A percentile compares a stretch with the other conserved stretches of the same genome.
These are phyloP conservation scores for Monodelphis domestica DNA, from an alignment of 2,797 vertebrate genomes.

Conservation along the genomic window DNA sequence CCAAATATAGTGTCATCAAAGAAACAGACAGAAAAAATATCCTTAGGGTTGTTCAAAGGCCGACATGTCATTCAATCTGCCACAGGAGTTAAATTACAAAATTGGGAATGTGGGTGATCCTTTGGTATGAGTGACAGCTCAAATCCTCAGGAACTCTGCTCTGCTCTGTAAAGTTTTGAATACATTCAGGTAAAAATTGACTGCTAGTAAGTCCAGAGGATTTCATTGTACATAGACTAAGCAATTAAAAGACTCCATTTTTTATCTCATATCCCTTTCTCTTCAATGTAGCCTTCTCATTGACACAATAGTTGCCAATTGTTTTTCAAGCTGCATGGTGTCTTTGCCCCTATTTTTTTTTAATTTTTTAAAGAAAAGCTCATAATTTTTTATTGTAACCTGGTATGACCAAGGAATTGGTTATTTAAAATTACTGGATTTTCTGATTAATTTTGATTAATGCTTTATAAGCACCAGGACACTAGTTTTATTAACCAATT, in stretches of 20 bases:
- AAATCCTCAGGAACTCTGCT: background rate
- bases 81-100: background rate
- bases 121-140: background rate
- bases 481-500: no score
- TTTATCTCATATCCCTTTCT: background rate
- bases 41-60: background rate
- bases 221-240: background rate
- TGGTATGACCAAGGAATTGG: background rate
- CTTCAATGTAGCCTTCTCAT: background rate
- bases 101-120: background rate
- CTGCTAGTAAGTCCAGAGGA: background rate
- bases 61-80: background rate
- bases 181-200: background rate
- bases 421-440: background rate
- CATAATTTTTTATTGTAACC: background rate
- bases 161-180: background rate
- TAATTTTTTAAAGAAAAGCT: background rate
- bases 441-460: background rate
- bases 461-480: background rate
- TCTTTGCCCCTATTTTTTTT: background rate
- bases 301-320: background rate
- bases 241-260: background rate
- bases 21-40: background rate
- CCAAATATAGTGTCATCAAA: constrained; percentile 14
- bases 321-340: background rate